A percentile compares a stretch with the other conserved stretches of the same genome.
Conservation (phyloP, 2,888 invertebrate species). For the Clanis bilineata region DNA sequence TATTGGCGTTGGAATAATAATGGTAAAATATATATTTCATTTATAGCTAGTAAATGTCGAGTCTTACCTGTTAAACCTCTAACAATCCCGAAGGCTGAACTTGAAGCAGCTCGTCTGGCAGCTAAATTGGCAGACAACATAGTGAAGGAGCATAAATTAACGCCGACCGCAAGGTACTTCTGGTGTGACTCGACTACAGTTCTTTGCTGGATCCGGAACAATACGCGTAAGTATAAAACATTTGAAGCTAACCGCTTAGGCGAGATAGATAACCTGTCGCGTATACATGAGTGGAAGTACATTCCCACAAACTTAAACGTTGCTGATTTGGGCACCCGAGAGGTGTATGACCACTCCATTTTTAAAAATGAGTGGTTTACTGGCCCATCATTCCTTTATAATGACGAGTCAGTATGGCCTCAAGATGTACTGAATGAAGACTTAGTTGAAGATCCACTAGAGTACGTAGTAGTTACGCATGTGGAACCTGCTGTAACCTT, state of each 20-base stretch:
- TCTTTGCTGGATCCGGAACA: conserved; percentile 29
- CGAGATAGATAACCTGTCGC: conserved; percentile 30
- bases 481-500: neutral
- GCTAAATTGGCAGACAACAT: conserved; percentile 18
- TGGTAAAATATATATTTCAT: neutral
- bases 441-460: neutral
- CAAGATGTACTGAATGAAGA: neutral
- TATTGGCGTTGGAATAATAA: neutral
- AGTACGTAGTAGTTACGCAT: neutral
- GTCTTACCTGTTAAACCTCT: conserved; percentile 21
- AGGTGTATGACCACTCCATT: neutral
- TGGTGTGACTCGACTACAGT: conserved; percentile 32
- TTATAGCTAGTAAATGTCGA: conserved; percentile 18
- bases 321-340: conserved; percentile 26
- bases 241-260: conserved; percentile 31
- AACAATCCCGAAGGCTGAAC: conserved; percentile 24
- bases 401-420: neutral
- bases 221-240: conserved; percentile 24
- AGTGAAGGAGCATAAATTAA: conserved; percentile 12
- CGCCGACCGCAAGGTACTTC: conserved; percentile 7
- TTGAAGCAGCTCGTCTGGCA: conserved; percentile 25
- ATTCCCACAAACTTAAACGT: conserved; percentile 32
- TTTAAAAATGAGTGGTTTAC: conserved; percentile 18
- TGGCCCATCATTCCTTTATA: conserved; percentile 18
- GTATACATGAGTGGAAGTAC: conserved; percentile 33